Conservation (phyloP, 2,797 vertebrate species). For the Mus minutoides region DNA sequence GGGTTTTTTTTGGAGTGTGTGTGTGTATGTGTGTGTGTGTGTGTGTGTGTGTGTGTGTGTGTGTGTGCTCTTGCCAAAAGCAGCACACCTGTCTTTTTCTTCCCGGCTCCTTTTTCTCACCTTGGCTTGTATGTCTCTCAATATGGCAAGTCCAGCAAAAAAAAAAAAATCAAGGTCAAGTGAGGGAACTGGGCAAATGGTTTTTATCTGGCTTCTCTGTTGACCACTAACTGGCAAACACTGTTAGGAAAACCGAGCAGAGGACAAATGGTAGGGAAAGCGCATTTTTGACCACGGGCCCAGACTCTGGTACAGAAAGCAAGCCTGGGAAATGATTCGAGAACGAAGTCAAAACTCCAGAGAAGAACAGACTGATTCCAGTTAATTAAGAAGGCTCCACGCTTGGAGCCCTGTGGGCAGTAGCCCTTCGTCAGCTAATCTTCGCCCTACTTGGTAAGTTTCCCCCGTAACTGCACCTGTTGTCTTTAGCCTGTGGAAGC, state of each 20-base stretch:
- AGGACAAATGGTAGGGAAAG: constrained; percentile 62
- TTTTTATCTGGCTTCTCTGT: constrained; percentile 67
- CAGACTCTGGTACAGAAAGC: constrained; percentile 51
- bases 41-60: background rate
- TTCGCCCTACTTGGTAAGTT: background rate
- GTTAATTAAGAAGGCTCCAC: background rate
- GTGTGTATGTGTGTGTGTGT: background rate
- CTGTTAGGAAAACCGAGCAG: constrained; percentile 53
- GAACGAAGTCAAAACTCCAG: constrained; percentile 57
- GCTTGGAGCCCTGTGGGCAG: background rate
- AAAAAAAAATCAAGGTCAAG: constrained; percentile 68
- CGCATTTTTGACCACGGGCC: constrained; percentile 55
- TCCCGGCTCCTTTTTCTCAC: background rate
- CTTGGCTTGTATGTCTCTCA: constrained; percentile 13
- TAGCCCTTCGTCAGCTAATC: background rate
- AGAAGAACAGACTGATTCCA: constrained; percentile 48
- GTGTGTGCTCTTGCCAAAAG: constrained; percentile 22
- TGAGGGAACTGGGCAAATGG: constrained; percentile 70
- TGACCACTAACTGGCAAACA: constrained; percentile 66
- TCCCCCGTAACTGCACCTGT: background rate
- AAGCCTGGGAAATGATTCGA: constrained; percentile 48
- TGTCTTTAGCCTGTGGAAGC: background rate
- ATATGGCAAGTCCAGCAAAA: background rate
- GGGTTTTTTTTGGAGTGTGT: too few relatives aligned
- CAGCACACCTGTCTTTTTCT: constrained; percentile 7